Conservation (phyloP, 2,888 invertebrate genomes). For the Spialia ferax region DNA sequence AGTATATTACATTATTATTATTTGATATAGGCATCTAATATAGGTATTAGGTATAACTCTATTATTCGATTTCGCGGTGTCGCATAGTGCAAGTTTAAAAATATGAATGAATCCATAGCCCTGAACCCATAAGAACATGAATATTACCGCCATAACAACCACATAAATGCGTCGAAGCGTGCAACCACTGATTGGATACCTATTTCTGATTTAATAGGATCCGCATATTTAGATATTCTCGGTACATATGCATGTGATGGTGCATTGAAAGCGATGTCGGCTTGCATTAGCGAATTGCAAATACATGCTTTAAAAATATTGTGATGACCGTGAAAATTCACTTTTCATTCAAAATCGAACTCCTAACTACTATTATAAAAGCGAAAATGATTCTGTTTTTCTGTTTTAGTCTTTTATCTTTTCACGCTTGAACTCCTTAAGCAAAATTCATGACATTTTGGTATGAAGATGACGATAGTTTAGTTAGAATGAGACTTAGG, state of each 20-base stretch:
- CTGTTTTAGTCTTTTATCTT: no score
- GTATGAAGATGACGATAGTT: no score
- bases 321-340: slow-evolving; percentile 20
- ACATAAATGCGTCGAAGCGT: slow-evolving; percentile 66
- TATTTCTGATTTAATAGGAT: slow-evolving; percentile 75
- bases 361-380: no score
- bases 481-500: no score
- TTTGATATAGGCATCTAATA: no score
- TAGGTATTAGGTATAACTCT: no score
- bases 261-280: slow-evolving; percentile 21
- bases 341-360: not conserved
- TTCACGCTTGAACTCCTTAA: no score
- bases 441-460: no score
- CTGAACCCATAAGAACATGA: slow-evolving; percentile 26
- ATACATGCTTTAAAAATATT: slow-evolving; percentile 36
- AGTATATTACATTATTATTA: no score
- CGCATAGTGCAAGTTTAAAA: slow-evolving; percentile 17
- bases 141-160: slow-evolving; percentile 59
- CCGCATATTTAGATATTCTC: slow-evolving; percentile 64
- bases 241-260: slow-evolving; percentile 50
- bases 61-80: not conserved
- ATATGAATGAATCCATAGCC: slow-evolving; percentile 23
- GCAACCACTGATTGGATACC: slow-evolving; percentile 71
- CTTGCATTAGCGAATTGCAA: slow-evolving; percentile 31
- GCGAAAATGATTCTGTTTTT: not conserved